Percentiles rank a stretch among this genome's conserved stretches.
These are phyloP conservation scores for Chaetorhynchus papuensis DNA, from an alignment of 2,113 vertebrate species.

Conservation along the genomic window DNA sequence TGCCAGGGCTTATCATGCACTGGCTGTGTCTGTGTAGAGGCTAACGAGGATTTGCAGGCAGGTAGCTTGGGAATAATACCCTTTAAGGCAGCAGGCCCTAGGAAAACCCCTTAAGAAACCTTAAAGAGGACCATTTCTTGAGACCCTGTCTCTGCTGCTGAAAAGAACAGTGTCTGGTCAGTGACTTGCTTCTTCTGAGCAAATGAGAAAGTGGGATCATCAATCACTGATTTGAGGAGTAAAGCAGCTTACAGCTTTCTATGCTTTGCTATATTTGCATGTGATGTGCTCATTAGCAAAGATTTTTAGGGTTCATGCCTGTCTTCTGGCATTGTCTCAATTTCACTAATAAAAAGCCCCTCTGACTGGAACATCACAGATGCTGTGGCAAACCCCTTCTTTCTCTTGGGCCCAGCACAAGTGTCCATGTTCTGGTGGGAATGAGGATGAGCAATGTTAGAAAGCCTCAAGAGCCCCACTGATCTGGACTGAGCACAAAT, in stretches of 20 bases:
- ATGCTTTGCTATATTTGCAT: background rate
- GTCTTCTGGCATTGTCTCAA: background rate
- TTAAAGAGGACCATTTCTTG: background rate
- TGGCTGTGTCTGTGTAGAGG: accelerated
- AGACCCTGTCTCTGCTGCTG: background rate
- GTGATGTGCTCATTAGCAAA: background rate
- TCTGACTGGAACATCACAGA: background rate
- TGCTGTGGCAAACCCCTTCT: background rate
- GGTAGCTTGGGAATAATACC: background rate
- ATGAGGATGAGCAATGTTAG: background rate
- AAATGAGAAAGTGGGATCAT: background rate
- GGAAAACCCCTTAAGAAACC: background rate
- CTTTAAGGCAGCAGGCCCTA: background rate
- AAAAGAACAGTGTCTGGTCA: background rate
- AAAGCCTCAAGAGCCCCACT: background rate
- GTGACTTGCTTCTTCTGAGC: background rate
- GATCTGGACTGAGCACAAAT: background rate
- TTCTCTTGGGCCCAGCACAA: background rate
- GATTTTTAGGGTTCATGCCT: background rate
- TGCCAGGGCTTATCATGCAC: background rate
- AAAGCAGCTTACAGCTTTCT: background rate
- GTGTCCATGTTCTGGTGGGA: background rate
- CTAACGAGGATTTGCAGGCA: background rate
- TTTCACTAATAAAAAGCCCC: background rate
- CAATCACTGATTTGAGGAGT: background rate